Evolutionary conservation across 2,888 invertebrate genomes (phyloP), one percentile per base, ranked within the genome.

Genomic region (Cactoblastis cactorum): DNA sequence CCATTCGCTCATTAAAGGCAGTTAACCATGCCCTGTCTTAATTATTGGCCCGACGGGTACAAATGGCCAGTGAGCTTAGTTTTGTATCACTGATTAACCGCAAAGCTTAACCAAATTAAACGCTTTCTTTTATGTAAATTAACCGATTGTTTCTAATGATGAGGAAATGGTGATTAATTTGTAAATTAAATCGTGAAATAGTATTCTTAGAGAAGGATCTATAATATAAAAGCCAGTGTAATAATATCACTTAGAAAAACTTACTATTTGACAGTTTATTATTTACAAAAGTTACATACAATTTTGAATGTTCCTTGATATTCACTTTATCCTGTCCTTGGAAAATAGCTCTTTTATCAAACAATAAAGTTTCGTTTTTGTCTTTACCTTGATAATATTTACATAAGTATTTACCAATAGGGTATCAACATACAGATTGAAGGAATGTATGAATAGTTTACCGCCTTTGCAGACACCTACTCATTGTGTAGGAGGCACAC

Each of bases 81-180:
- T 71, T 77, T 75, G 75, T 74, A 79, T 73, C 74, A 65, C 73
- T 77, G 81, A 83, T 82, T 82, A 83, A 82, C 80, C 77, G 65
- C 71, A 65, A 64, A 71, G 75, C 80, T 81, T 82, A 80, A 82
- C 76, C 73, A 73, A 81, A 82, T 84, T 77, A 80, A 80, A 77
- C 72, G 83, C 80, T 87, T 84, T 83, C 80, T 83, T 84, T 81
- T 80, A 83, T 84, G 80, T 80, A 71, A 84, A 85, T 83, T 73
- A 75, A 74, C 76, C 66, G 70, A 82, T 81, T 80, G 82, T 85
- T 83, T 78, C 70, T 78, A 63, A 59, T 67, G 56, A 58, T 62
- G 63, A 64, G 61, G 67, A 65, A 58, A 59, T 55, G 63, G 63
- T 62, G 67, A 80, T 80, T 74, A 72, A 79, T 78, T 68, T 65